Evolutionary conservation across 2,888 invertebrate genomes (phyloP).

Genomic region (Apamea epomidion): DNA sequence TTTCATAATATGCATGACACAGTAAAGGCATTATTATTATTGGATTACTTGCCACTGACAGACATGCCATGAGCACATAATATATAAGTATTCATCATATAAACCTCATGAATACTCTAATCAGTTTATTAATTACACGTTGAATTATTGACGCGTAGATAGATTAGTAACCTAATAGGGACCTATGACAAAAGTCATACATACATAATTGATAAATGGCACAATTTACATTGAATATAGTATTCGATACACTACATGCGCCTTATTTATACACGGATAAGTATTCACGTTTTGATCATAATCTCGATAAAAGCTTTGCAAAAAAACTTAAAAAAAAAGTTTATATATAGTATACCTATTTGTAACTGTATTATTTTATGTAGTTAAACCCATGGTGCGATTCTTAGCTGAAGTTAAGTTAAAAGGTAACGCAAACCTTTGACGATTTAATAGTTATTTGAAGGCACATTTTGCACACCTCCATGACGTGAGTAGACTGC

Average conservation of each 20-base stretch:
- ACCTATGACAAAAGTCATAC: not conserved
- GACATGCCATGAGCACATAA: no score
- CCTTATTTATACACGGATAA: not conserved
- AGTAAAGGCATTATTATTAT: not conserved
- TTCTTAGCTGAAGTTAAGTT: not conserved
- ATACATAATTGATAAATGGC: not conserved
- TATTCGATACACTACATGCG: not conserved
- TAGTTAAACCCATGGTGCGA: not conserved
- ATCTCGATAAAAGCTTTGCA: not conserved
- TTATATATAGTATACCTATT: no score
- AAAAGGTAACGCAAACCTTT: conserved; percentile 19
- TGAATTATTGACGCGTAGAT: conserved; percentile 1
- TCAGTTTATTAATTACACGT: not conserved
- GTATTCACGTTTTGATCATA: not conserved
- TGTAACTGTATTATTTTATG: not conserved
- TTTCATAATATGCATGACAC: not conserved
- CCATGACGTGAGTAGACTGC: conserved; percentile 45
- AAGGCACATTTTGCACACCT: conserved; percentile 27
- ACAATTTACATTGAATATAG: not conserved
- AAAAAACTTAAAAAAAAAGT: not conserved
- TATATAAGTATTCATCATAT: not conserved
- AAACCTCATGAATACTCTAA: conserved; percentile 12
- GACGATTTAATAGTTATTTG: conserved; percentile 29
- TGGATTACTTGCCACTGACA: not conserved
- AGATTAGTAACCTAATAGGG: not conserved